phyloP scores from a whole-genome alignment of 2,113 vertebrate genomes.

The Menura novaehollandiae region DNA sequence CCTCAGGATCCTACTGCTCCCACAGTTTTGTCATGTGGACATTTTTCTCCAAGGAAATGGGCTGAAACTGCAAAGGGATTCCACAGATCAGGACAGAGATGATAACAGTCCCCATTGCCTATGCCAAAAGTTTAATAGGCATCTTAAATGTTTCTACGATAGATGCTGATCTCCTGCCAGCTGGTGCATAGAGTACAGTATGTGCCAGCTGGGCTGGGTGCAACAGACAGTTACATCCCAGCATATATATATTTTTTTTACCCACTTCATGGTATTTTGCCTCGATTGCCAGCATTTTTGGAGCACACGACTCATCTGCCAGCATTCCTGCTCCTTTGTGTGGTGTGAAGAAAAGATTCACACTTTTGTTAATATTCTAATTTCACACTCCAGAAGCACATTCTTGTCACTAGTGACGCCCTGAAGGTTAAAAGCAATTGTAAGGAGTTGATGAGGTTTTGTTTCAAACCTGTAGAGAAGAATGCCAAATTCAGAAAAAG shows the following conservation, averaged over 20 bases:
- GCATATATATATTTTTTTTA: neutral
- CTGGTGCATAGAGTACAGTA: neutral
- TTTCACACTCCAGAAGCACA: neutral
- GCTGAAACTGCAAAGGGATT: neutral
- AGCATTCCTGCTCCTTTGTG: neutral
- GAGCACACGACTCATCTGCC: neutral
- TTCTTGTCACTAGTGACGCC: neutral
- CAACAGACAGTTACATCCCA: neutral
- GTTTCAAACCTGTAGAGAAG: neutral
- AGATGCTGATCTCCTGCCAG: slow-evolving; percentile 6
- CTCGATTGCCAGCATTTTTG: neutral
- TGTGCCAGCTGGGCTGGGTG: slow-evolving; percentile 1
- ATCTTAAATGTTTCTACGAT: neutral
- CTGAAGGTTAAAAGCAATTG: neutral
- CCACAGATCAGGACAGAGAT: neutral
- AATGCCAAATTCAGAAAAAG: neutral
- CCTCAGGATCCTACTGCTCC: neutral
- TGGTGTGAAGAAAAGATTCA: neutral
- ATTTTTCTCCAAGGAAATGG: neutral
- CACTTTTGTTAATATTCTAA: neutral
- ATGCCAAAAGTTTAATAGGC: neutral
- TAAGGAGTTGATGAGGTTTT: neutral
- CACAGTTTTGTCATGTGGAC: neutral
- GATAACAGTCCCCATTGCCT: neutral
- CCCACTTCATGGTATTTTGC: slow-evolving; percentile 12